phyloP scores from a whole-genome alignment of 92 coral and sea anemone genomes.

The Actinernus sp. region DNA sequence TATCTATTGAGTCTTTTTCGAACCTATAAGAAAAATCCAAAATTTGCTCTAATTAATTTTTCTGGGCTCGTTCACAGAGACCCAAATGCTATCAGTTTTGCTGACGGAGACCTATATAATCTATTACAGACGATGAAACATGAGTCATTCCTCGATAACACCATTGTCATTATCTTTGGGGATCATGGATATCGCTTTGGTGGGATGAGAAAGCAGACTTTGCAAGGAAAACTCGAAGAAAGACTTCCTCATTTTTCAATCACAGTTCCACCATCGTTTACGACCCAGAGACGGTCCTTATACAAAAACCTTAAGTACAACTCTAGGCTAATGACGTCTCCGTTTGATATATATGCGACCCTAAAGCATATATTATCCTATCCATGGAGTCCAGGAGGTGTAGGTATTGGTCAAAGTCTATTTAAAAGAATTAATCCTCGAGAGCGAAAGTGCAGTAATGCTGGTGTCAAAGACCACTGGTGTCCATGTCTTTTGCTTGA shows the following conservation, averaged over 20 bases:
- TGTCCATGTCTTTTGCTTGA: slow-evolving; percentile 68
- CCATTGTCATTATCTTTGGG: slow-evolving; percentile 42
- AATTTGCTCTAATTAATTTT: slow-evolving; percentile 39
- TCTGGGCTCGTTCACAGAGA: slow-evolving; percentile 48
- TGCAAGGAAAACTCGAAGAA: slow-evolving; percentile 69
- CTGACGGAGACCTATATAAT: slow-evolving; percentile 37
- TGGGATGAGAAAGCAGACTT: slow-evolving; percentile 50
- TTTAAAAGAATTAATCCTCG: slow-evolving; percentile 19
- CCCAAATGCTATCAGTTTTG: slow-evolving; percentile 42
- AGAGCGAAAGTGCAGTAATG: slow-evolving; percentile 40
- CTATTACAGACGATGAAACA: slow-evolving; percentile 32
- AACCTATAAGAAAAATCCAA: slow-evolving; percentile 59
- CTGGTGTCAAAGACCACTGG: slow-evolving; percentile 63
- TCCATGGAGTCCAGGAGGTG: slow-evolving; percentile 26
- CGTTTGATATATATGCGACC: slow-evolving; percentile 67
- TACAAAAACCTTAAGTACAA: slow-evolving; percentile 30
- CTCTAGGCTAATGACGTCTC: slow-evolving; percentile 49
- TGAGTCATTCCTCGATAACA: slow-evolving; percentile 35
- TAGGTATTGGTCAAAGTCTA: slow-evolving; percentile 42
- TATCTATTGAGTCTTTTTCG: slow-evolving; percentile 62
- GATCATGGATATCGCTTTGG: slow-evolving; percentile 67
- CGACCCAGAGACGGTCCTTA: slow-evolving; percentile 8
- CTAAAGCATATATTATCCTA: slow-evolving; percentile 47
- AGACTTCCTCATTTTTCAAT: slow-evolving; percentile 61
- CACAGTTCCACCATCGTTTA: slow-evolving; percentile 57